Evolutionary conservation across 2,797 vertebrate genomes (phyloP).

Genomic region (Ctenochaetus hawaiiensis): DNA sequence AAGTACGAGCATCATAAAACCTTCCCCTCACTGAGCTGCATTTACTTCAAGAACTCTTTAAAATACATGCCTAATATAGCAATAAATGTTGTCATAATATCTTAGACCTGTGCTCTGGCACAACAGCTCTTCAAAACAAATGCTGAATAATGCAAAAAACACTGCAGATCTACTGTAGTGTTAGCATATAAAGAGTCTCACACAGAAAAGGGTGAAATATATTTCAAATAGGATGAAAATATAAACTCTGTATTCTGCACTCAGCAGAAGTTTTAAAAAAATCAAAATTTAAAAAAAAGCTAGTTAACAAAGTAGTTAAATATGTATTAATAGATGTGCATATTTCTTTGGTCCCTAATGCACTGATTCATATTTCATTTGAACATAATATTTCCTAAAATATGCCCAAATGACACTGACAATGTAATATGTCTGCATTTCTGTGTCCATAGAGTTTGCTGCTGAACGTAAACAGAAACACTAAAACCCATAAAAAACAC

Average conservation of each 20-base stretch:
- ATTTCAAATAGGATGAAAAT: background rate
- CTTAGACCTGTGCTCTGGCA: background rate
- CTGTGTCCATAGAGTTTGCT: conserved; percentile 32
- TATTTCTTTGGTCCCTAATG: conserved; percentile 13
- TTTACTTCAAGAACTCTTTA: conserved; percentile 20
- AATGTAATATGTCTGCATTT: conserved; percentile 33
- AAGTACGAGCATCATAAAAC: conserved; percentile 1
- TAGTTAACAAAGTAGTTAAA: background rate
- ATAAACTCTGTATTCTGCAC: background rate
- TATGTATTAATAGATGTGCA: conserved; percentile 17
- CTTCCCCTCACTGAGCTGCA: conserved; percentile 29
- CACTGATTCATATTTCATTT: conserved; percentile 31
- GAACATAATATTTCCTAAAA: background rate
- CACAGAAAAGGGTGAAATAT: conserved; percentile 3
- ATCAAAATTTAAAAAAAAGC: too few species aligned
- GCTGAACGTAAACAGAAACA: conserved; percentile 27
- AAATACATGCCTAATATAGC: conserved; percentile 15
- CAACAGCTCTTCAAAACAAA: background rate
- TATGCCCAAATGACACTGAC: conserved; percentile 35
- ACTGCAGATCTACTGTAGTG: background rate
- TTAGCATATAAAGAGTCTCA: background rate
- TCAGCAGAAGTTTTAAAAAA: background rate
- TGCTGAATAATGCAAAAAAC: conserved; percentile 8
- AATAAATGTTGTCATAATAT: conserved; percentile 16
- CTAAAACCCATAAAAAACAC: conserved; percentile 34